A percentile compares a stretch with the other conserved stretches of the same genome.
These are phyloP conservation scores for Mus spicilegus DNA, from an alignment of 2,113 vertebrate species.

Conservation along the genomic window DNA sequence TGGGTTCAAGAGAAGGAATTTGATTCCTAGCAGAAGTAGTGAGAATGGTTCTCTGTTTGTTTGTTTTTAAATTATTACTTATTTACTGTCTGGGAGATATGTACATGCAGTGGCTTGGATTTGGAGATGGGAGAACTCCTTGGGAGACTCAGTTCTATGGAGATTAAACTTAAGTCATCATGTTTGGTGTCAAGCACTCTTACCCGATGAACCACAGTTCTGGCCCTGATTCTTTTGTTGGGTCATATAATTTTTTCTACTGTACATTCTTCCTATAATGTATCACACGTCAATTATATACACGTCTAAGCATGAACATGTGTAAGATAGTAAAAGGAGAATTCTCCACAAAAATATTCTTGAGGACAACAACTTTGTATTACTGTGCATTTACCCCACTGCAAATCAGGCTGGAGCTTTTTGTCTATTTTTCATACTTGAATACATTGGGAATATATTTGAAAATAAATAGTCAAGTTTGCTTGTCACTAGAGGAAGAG, in stretches of 20 bases:
- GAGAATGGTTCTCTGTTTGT: neutral
- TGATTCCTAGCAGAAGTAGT: neutral
- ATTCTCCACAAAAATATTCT: neutral
- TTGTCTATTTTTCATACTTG: neutral
- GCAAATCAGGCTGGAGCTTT: neutral
- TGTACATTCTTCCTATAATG: neutral
- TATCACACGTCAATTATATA: neutral
- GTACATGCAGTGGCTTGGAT: neutral
- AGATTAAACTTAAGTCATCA: neutral
- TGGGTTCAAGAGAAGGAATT: neutral
- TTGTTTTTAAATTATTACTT: neutral
- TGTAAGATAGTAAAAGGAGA: neutral
- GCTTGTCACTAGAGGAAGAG: neutral
- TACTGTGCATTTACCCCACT: neutral
- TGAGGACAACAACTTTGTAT: neutral
- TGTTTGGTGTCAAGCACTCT: neutral
- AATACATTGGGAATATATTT: neutral
- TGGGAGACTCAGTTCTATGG: neutral
- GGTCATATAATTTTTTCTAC: neutral
- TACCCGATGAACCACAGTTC: neutral
- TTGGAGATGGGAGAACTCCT: neutral
- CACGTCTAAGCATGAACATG: neutral
- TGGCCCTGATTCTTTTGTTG: neutral
- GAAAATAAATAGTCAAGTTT: neutral
- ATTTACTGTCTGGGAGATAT: neutral